These are phyloP conservation scores for Hyperoplus lanceolatus DNA, from an alignment of 2,797 vertebrate genomes.

Conservation along the genomic window DNA sequence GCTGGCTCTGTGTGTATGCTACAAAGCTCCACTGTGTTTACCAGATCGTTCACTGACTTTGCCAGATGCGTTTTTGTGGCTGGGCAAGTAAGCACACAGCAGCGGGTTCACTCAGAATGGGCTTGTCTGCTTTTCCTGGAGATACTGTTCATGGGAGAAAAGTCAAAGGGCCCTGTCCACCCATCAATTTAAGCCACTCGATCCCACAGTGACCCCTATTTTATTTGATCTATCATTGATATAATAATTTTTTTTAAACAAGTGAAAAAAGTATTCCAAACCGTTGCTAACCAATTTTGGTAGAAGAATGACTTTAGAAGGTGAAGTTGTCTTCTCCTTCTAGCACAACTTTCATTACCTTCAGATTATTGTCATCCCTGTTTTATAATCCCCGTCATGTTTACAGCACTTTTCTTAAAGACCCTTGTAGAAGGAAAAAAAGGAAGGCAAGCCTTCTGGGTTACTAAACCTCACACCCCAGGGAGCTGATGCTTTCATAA, in stretches of 20 bases:
- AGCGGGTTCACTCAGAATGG: too few relatives aligned
- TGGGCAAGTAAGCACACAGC: too few relatives aligned
- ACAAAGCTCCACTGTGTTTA: too few relatives aligned
- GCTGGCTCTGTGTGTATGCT: too few relatives aligned
- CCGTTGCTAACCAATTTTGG: background rate
- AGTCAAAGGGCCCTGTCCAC: too few relatives aligned
- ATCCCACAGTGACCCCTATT: too few relatives aligned
- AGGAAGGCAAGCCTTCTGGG: slow-evolving; percentile 39
- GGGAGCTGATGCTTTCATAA: slow-evolving; percentile 59
- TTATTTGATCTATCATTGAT: too few relatives aligned
- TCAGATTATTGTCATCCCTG: slow-evolving; percentile 45
- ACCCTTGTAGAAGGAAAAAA: slow-evolving; percentile 28
- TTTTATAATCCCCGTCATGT: slow-evolving; percentile 61
- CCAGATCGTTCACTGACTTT: too few relatives aligned
- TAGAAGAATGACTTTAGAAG: background rate
- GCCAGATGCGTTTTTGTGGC: too few relatives aligned
- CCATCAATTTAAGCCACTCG: too few relatives aligned
- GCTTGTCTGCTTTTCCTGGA: background rate
- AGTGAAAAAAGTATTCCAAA: background rate
- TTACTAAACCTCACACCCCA: slow-evolving; percentile 48
- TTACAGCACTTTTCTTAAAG: slow-evolving; percentile 57
- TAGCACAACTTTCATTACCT: slow-evolving; percentile 31
- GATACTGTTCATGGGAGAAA: too few relatives aligned
- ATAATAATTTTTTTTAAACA: background rate
- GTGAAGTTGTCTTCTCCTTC: background rate